A percentile compares a stretch with the other conserved stretches of the same genome.
phyloP scores from a whole-genome alignment of 2,888 invertebrate genomes.

The Platypus cylindrus region DNA sequence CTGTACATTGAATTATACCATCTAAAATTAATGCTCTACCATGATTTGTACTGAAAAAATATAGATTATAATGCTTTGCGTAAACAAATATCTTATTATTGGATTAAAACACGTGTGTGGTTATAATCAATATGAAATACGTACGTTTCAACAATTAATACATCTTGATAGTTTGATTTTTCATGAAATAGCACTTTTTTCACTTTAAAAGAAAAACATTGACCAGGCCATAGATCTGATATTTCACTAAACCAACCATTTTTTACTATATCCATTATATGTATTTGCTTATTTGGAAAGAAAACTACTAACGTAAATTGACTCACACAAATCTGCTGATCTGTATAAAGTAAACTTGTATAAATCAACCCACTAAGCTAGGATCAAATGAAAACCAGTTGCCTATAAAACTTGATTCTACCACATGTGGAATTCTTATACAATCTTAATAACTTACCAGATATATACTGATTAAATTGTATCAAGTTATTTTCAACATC shows the following conservation, averaged over 20 bases:
- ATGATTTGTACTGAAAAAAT: slow-evolving; percentile 48
- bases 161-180: slow-evolving; percentile 75
- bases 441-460: too few species aligned
- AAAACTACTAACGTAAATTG: too few species aligned
- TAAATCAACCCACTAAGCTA: not conserved
- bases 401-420: too few species aligned
- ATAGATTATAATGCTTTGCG: not conserved
- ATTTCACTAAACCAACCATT: slow-evolving; percentile 90
- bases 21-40: slow-evolving; percentile 84
- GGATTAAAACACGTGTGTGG: not conserved
- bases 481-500: too few species aligned
- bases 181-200: slow-evolving; percentile 65
- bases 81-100: not conserved
- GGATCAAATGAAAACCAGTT: too few species aligned
- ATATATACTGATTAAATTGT: too few species aligned
- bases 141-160: slow-evolving; percentile 44
- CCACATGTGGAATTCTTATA: too few species aligned
- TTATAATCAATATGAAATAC: slow-evolving; percentile 14
- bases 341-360: not conserved
- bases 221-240: slow-evolving; percentile 83
- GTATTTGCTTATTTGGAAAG: too few species aligned
- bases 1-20: slow-evolving; percentile 93
- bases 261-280: slow-evolving; percentile 38
- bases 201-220: slow-evolving; percentile 76
- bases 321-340: too few species aligned